Conservation (phyloP, 2,113 vertebrate genomes). For the Copsychus sechellarum region DNA sequence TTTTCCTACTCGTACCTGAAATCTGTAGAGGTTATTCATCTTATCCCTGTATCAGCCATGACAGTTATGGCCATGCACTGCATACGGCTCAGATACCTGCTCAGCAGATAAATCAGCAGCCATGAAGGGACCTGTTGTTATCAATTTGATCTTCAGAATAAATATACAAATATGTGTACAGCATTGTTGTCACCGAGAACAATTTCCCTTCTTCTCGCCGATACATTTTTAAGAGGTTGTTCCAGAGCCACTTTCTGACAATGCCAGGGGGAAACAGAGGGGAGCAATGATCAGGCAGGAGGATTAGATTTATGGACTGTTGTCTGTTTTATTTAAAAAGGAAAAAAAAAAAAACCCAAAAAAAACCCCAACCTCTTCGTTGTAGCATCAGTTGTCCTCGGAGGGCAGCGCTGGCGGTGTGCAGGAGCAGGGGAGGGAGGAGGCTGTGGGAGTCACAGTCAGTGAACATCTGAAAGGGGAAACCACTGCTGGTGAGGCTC, state of each 20-base stretch:
- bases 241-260: slow-evolving; percentile 35
- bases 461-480: background rate
- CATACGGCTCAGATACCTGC: slow-evolving; percentile 35
- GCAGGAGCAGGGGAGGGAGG: background rate
- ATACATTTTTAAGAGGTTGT: slow-evolving; percentile 13
- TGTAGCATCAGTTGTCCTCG: background rate
- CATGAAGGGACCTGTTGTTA: slow-evolving; percentile 71
- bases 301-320: slow-evolving; percentile 37
- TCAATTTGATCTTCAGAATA: slow-evolving; percentile 72
- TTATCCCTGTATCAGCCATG: slow-evolving; percentile 70
- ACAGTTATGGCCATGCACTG: slow-evolving; percentile 63
- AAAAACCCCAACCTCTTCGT: background rate
- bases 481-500: slow-evolving; percentile 21
- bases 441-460: background rate
- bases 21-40: slow-evolving; percentile 77
- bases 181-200: slow-evolving; percentile 20
- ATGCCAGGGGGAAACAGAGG: slow-evolving; percentile 6
- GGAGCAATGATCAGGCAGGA: slow-evolving; percentile 23
- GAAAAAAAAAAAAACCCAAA: background rate
- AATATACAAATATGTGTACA: slow-evolving; percentile 38
- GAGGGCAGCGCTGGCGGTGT: background rate
- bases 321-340: background rate
- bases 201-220: slow-evolving; percentile 11
- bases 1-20: slow-evolving; percentile 75
- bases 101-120: slow-evolving; percentile 75